These are phyloP conservation scores for Pseudochromis fuscus DNA, from an alignment of 2,797 vertebrate genomes.

Conservation along the genomic window DNA sequence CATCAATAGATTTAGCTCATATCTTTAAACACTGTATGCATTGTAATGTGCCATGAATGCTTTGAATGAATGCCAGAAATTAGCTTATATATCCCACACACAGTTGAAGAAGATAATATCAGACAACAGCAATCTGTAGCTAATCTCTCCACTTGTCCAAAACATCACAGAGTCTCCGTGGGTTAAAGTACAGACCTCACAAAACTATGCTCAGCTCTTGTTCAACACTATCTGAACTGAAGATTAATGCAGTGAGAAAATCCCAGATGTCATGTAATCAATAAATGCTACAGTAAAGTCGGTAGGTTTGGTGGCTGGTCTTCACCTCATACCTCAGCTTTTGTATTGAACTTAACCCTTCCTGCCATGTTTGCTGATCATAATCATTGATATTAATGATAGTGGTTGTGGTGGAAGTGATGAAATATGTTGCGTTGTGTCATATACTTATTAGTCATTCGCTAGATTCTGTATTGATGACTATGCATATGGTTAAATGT, in stretches of 20 bases:
- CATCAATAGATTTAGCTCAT: constrained; percentile 57
- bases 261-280: constrained; percentile 31
- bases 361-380: constrained; percentile 66
- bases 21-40: constrained; percentile 62
- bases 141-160: constrained; percentile 28
- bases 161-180: constrained; percentile 11
- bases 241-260: constrained; percentile 39
- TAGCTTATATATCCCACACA: constrained; percentile 38
- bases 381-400: constrained; percentile 72
- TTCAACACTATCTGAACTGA: constrained; percentile 56
- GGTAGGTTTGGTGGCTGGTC: constrained; percentile 66
- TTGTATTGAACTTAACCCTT: constrained; percentile 45
- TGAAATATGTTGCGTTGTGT: constrained; percentile 73
- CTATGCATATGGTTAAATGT: constrained; percentile 84
- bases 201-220: constrained; percentile 55
- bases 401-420: constrained; percentile 74
- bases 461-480: constrained; percentile 75
- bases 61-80: constrained; percentile 65
- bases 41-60: constrained; percentile 66
- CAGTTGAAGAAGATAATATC: constrained; percentile 35
- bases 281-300: constrained; percentile 54
- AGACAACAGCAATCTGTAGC: constrained; percentile 68
- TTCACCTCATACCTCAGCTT: constrained; percentile 64
- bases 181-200: constrained; percentile 17
- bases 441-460: constrained; percentile 69